Conservation (phyloP, 1,140 invertebrate genomes). For the Pseudomyrmex dendroicus region DNA sequence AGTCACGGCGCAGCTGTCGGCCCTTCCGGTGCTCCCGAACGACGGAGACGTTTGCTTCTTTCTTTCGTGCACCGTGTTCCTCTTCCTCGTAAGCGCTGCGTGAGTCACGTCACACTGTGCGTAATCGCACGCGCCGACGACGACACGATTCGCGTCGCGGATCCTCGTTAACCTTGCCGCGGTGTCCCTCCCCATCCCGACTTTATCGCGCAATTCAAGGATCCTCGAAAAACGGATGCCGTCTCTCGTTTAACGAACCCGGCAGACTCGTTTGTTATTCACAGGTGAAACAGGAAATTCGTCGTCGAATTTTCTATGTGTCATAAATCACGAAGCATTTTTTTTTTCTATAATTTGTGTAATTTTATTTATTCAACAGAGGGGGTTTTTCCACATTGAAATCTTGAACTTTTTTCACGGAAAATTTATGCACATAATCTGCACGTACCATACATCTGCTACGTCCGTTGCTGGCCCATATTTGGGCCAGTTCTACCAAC, state of each 20-base stretch:
- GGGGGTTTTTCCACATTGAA: too few species aligned
- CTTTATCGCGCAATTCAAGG: constrained; percentile 29
- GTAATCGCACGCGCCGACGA: constrained; percentile 45
- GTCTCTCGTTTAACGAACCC: background rate
- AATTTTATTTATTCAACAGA: too few species aligned
- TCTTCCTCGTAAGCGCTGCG: constrained; percentile 1
- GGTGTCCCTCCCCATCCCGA: background rate
- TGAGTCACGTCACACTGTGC: constrained; percentile 44
- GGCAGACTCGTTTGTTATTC: background rate
- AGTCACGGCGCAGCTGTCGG: constrained; percentile 46
- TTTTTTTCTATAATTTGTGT: background rate
- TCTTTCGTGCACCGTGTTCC: constrained; percentile 1
- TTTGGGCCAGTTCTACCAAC: too few species aligned
- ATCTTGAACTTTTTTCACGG: too few species aligned
- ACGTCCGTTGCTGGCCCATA: too few species aligned
- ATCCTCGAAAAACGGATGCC: background rate
- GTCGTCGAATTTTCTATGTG: background rate
- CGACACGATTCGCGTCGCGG: constrained; percentile 3
- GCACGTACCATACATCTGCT: too few species aligned
- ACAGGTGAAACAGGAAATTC: background rate
- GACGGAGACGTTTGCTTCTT: constrained; percentile 42
- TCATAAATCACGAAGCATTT: background rate
- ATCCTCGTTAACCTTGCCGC: constrained; percentile 37
- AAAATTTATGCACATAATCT: too few species aligned
- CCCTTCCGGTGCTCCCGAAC: constrained; percentile 40